Evolutionary conservation across 2,888 invertebrate genomes (phyloP), one percentile per base, ranked within the genome.

Genomic region (Caenorhabditis wallacei): DNA sequence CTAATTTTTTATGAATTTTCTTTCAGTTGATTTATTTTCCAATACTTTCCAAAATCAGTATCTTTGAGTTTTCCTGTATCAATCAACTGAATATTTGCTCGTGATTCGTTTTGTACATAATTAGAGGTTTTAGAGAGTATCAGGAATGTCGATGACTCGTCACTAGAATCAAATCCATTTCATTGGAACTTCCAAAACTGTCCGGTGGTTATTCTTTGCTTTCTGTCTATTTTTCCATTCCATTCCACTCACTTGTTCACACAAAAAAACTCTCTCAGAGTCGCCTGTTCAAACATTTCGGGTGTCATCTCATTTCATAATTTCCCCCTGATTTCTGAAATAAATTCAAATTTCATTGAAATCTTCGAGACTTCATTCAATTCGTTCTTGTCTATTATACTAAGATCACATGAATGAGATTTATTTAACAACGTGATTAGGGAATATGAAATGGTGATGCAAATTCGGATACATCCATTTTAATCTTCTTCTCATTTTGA

Each of bases 241-340:
- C 22, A 11, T 43, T 18, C 43, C 8, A 57, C 30, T 51, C 48
- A 51, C 20, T 64, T 46, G 48, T 51, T 64, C 20, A 46, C 35
- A 30, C 63, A 48, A 24, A 64, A 26, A 18, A 61, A 57, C 53
- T 53, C 53, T 22, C 24, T 7, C n/a, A 26, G 22, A 13, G 24
- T 18, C 68, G 76, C 61, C 68, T 76, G 68, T 68, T 76, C 68
- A 76, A 76, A 76, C 61, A 75, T 18, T 40, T 18, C 18, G 30
- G 30, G 56, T 69, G 69, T 70, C 57, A 59, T 59, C 59, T 46
- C 43, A n/a, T 16, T 61, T 51, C 37, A 11, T n/a, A 48, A 48
- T n/a, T 54, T 37, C 53, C 37, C n/a, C 0, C 7, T 59, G 70
- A 70, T 71, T 61, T 71, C 61, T 61, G 71, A 71, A 71, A 61